These are phyloP conservation scores for Carassius gibelio DNA, from an alignment of 2,113 vertebrate species.

Conservation along the genomic window DNA sequence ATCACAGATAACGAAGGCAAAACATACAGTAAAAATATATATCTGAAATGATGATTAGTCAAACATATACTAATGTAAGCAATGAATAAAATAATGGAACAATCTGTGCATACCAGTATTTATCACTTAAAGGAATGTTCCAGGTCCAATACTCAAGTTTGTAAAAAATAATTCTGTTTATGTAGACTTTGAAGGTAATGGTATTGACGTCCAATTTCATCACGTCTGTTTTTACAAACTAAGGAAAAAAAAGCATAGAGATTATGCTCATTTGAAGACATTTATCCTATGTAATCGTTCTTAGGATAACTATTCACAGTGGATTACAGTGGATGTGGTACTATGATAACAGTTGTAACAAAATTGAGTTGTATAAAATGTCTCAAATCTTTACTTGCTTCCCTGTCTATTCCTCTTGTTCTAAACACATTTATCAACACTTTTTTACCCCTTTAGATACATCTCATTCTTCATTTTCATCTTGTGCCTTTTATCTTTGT, in stretches of 20 bases:
- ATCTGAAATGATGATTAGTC: neutral
- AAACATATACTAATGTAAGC: neutral
- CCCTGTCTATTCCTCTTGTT: neutral
- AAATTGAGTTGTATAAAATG: neutral
- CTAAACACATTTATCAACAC: neutral
- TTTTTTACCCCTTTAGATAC: neutral
- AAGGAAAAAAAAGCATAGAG: neutral
- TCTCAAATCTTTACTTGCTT: neutral
- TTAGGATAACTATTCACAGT: neutral
- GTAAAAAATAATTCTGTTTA: neutral
- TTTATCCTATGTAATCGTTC: neutral
- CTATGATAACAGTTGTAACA: neutral
- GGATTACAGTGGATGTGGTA: neutral
- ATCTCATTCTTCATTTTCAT: slow-evolving; percentile 19
- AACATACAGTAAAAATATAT: neutral
- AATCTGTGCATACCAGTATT: neutral
- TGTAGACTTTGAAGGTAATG: neutral
- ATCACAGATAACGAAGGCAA: neutral
- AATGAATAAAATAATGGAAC: neutral
- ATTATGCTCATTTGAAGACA: neutral
- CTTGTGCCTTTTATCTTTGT: slow-evolving; percentile 29
- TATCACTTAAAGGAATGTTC: neutral
- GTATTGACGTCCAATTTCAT: neutral
- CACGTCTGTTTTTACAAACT: neutral
- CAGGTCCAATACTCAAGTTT: neutral